These are phyloP conservation scores for Pecten maximus DNA, from an alignment of 2,888 invertebrate genomes.

Conservation along the genomic window DNA sequence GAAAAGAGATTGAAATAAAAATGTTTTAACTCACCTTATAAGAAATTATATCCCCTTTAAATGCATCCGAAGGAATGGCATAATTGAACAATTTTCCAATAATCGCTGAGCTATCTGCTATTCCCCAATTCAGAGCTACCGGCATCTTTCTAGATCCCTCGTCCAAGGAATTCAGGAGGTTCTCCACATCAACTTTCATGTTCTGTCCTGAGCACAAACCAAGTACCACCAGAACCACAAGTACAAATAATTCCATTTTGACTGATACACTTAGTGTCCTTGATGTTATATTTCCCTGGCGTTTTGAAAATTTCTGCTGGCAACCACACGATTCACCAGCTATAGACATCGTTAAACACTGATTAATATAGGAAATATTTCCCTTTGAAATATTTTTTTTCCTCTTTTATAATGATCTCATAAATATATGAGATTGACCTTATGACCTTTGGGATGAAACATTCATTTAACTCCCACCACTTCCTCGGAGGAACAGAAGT, in stretches of 20 bases:
- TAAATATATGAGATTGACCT: not conserved
- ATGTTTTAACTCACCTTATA: conserved; percentile 86
- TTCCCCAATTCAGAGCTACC: conserved; percentile 73
- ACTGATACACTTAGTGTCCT: not conserved
- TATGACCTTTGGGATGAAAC: not conserved
- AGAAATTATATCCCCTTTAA: conserved; percentile 87
- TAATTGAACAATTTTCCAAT: conserved; percentile 89
- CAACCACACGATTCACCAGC: not conserved
- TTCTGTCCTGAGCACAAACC: conserved; percentile 47
- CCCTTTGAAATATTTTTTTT: not conserved
- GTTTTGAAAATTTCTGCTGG: conserved; percentile 25
- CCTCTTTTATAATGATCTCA: not conserved
- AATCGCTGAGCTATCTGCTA: conserved; percentile 85
- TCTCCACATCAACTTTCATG: conserved; percentile 46
- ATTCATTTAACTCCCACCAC: not conserved
- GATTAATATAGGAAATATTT: conserved; percentile 13
- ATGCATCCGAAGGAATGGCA: conserved; percentile 89
- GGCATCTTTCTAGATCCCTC: conserved; percentile 49
- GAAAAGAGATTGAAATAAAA: too few species aligned
- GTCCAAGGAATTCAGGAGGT: conserved; percentile 43
- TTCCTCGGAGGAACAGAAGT: not conserved
- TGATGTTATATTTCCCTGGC: not conserved
- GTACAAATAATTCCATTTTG: conserved; percentile 36
- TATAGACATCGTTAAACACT: not conserved
- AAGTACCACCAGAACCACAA: conserved; percentile 41